A percentile compares a stretch with the other conserved stretches of the same genome.
These are phyloP conservation scores for Argyra leucocephala DNA, from an alignment of 2,888 invertebrate genomes.

Conservation along the genomic window DNA sequence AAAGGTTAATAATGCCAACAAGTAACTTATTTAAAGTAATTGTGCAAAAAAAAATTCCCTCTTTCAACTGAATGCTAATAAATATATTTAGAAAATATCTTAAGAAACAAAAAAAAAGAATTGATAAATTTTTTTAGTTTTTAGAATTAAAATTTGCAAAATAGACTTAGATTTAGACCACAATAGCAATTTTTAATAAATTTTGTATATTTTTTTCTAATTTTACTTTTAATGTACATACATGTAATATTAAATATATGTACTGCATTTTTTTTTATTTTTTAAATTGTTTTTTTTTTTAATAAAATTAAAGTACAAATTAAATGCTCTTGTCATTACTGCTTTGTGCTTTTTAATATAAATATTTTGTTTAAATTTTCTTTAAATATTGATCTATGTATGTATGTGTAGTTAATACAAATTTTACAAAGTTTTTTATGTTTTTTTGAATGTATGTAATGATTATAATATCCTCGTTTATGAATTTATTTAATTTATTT, in stretches of 20 bases:
- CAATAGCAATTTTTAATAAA: background rate
- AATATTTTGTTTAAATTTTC: background rate
- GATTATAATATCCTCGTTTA: background rate
- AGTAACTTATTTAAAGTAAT: too few relatives aligned
- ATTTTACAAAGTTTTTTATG: background rate
- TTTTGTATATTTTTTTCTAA: background rate
- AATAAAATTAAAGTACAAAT: constrained; percentile 1
- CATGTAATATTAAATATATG: background rate
- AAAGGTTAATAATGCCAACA: too few relatives aligned
- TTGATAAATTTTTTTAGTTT: background rate
- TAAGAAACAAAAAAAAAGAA: background rate
- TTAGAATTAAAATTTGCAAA: background rate
- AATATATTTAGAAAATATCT: too few relatives aligned
- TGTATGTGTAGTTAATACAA: background rate
- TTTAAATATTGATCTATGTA: background rate
- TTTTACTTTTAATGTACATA: background rate
- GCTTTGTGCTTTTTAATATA: background rate
- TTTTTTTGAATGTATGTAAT: background rate
- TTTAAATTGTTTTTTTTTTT: background rate
- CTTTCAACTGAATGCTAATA: too few relatives aligned
- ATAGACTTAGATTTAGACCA: background rate
- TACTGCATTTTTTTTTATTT: background rate
- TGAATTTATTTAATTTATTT: background rate
- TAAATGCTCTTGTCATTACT: constrained; percentile 2
- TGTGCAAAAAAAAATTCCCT: too few relatives aligned